Base-by-base conservation (phyloP, 2,113 vertebrate genomes). In the Neotoma lepida region DNA sequence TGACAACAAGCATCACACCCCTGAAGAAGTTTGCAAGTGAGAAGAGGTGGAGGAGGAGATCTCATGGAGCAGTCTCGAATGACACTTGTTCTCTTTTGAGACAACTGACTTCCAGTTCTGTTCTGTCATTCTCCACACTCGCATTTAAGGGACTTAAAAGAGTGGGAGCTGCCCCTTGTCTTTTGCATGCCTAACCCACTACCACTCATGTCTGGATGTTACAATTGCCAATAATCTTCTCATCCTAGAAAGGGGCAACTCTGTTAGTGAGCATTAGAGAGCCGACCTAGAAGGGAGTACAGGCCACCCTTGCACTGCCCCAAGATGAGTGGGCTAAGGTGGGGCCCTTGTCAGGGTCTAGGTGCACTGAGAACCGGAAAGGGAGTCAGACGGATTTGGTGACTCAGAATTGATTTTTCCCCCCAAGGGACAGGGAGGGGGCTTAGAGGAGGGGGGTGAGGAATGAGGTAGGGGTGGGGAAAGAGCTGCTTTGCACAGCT, bases 11-110 rank as follows among this genome's bases (percentile, higher is more conserved):
- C 77, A 92, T 95, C 95, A 86, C 74, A 24, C 89, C 96, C 97
- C 96, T 63, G 88, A 97, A 97, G 96, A 97, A 97, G 97, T 97
- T 97, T 97, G 74, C 96, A 95, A 97, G 97, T 97, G 93, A 92
- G 94, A 94, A 90, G 95, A 93, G 96, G 76, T 95, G 95, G 77
- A 95, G 97, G 87, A 95, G 88, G 94, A 97, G 96, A 85, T 88
- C 76, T 54, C 81, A 26, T 49, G 96, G 96, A 97, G 94, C 91
- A n/a, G 94, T 97, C 96, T 96, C 96, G 92, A 96, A 96, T 97
- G 97, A 96, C 95, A 96, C 97, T 97, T 97, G 95, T 97, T 93
- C 96, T 95, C 91, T 82, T 96, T 76, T 78, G 95, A 95, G 97
- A 96, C 78, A 6, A 82, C 88, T 73, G 71, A 80, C 93, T 97